Percentiles rank a stretch among this genome's conserved stretches.
These are phyloP conservation scores for Chydorus sphaericus DNA, from an alignment of 2,888 invertebrate species.

Conservation along the genomic window DNA sequence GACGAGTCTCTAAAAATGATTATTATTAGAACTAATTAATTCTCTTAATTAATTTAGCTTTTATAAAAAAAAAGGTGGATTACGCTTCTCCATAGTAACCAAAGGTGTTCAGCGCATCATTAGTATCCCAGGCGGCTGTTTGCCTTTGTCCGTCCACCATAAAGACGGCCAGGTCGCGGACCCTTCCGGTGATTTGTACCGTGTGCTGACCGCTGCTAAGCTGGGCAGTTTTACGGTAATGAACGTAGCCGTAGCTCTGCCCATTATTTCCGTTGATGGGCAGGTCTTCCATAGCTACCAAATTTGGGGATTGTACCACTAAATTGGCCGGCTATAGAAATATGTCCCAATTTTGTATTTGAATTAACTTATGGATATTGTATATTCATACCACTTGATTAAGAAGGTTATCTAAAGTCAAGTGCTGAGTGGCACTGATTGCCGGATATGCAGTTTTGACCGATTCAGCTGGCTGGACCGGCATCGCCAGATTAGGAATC, in stretches of 20 bases:
- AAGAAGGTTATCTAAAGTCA: constrained; percentile 23
- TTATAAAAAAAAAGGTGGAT: constrained; percentile 12
- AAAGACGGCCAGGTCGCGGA: constrained; percentile 38
- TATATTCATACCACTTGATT: constrained; percentile 19
- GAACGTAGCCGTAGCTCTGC: constrained; percentile 41
- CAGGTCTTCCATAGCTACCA: constrained; percentile 24
- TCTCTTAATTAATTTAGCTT: too few relatives aligned
- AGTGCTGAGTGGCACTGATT: constrained; percentile 20
- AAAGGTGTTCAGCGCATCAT: constrained; percentile 27
- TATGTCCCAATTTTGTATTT: neutral
- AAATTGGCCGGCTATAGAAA: neutral
- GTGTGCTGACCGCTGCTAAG: neutral
- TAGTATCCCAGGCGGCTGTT: constrained; percentile 26
- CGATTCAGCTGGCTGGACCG: constrained; percentile 26
- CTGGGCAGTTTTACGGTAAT: constrained; percentile 32
- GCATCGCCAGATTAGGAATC: constrained; percentile 17
- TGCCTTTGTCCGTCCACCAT: constrained; percentile 32
- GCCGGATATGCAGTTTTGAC: constrained; percentile 26
- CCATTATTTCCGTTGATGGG: constrained; percentile 28
- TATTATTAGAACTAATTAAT: neutral
- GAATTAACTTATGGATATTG: neutral
- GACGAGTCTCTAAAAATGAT: constrained; percentile 8
- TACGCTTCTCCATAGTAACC: constrained; percentile 30
- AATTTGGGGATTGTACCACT: neutral
- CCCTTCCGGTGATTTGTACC: constrained; percentile 24